These are phyloP conservation scores for Aporophyla nigra DNA, from an alignment of 2,888 invertebrate genomes.

Conservation along the genomic window DNA sequence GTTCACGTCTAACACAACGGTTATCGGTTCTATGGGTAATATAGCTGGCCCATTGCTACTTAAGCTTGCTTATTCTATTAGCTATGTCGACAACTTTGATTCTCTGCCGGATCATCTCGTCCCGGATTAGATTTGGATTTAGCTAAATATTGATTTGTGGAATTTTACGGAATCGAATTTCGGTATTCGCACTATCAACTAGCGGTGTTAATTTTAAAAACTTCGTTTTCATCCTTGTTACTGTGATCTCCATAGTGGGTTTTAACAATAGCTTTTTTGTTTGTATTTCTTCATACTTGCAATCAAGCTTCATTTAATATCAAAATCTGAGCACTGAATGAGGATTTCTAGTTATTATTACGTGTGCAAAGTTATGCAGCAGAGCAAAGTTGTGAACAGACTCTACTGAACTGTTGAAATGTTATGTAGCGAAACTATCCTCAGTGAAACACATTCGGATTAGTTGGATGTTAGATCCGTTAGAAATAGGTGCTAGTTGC, in stretches of 20 bases:
- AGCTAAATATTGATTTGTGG: neutral
- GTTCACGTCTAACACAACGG: too few species aligned
- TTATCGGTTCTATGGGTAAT: too few species aligned
- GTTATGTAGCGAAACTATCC: constrained; percentile 37
- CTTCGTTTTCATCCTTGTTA: neutral
- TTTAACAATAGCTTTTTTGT: neutral
- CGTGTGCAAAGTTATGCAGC: constrained; percentile 20
- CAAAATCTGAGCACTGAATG: neutral
- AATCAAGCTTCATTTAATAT: neutral
- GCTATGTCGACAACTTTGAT: too few species aligned
- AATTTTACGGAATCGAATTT: neutral
- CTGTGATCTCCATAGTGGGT: neutral
- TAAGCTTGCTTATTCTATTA: too few species aligned
- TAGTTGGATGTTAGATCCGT: constrained; percentile 24
- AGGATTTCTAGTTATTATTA: constrained; percentile 1
- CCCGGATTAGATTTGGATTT: too few species aligned
- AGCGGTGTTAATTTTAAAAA: neutral
- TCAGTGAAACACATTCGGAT: constrained; percentile 25
- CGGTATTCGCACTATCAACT: too few species aligned
- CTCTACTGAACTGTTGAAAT: constrained; percentile 12
- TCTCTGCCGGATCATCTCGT: too few species aligned
- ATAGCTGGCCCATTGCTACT: too few species aligned
- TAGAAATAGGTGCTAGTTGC: neutral
- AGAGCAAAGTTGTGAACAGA: constrained; percentile 29
- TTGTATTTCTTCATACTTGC: neutral